Base-by-base conservation (phyloP, 2,797 vertebrate species). In the Pipistrellus pipistrellus region DNA sequence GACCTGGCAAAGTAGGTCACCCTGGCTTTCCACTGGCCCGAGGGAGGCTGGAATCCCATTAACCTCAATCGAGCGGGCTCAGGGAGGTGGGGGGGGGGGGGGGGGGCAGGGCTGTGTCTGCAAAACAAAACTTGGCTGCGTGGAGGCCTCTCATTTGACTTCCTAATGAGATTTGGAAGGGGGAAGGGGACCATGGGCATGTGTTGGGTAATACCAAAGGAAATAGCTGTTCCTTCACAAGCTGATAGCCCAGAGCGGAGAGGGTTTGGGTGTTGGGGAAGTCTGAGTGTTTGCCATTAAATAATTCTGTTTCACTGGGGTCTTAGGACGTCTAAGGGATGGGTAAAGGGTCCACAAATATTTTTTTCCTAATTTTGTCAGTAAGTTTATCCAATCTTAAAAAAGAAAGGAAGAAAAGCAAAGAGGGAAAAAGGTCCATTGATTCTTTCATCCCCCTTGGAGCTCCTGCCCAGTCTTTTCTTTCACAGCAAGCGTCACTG, bases 1-100 rank as follows among this genome's bases (percentile, higher is more conserved):
- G 77, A 87, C 78, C 57, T 69, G 46, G 23, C 48, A 81, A 97
- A 98, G 93, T 96, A 97, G 97, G 96, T 91, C 62, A 97, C 90
- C 85, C 96, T 18, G 83, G 88, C 89, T 78, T 94, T 96, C 94
- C 90, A 94, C 92, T 72, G 94, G 97, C 93, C 95, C 0, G 4
- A 91, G 72, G 51, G 91, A 89, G 93, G 95, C 83, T 83, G 88
- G 88, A 95, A 88, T 91, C 78, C 87, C 66, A 89, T 93, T 97
- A 97, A 92, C 94, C 96, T 97, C 97, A 95, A 97, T 95, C 0
- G 0, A 94, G 55, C 55, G 88, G 64, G 51, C 91, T 78, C 12
- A 1, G 51, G 35, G 75, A 95, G 95, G 93, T 48, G 44, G 51
- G 35, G 75, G 94, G 95, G 92, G 55, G 89, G 94, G 92, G n/a